Percentiles rank a stretch among this genome's conserved stretches.
Evolutionary conservation across 2,888 invertebrate genomes (phyloP).

Genomic region (Ormyrus nitidulus): DNA sequence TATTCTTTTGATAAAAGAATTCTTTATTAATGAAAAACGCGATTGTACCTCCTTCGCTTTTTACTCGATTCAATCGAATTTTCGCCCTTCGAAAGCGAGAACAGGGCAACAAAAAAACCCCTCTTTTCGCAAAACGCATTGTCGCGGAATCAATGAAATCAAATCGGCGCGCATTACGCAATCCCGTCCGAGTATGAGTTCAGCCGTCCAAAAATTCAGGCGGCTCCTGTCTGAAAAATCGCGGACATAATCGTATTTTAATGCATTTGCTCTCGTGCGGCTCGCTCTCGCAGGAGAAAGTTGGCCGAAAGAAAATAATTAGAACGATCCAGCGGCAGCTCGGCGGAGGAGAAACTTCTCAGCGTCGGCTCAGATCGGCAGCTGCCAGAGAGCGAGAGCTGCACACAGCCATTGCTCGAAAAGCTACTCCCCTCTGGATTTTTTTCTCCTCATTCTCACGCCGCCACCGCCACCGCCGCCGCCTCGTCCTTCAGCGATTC

Average conservation of each 20-base stretch:
- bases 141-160: no score
- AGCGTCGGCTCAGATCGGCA: not conserved
- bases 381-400: slow-evolving; percentile 16
- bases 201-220: no score
- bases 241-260: slow-evolving; percentile 1
- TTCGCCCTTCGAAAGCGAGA: no score
- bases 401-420: slow-evolving; percentile 15
- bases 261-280: slow-evolving; percentile 1
- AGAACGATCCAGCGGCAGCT: slow-evolving; percentile 21
- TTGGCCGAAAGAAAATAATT: slow-evolving; percentile 39
- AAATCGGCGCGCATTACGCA: no score
- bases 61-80: no score
- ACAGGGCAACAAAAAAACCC: no score
- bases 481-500: slow-evolving; percentile 1
- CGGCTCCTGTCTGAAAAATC: not conserved
- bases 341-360: slow-evolving; percentile 27
- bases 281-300: slow-evolving; percentile 16
- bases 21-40: no score
- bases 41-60: no score
- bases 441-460: not conserved
- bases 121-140: no score
- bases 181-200: no score
- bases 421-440: slow-evolving; percentile 27
- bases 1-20: no score
- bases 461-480: not conserved